Percentiles rank a stretch among this genome's conserved stretches.
Conservation (phyloP, 1,140 invertebrate species). For the Brachionus paranguensis region DNA sequence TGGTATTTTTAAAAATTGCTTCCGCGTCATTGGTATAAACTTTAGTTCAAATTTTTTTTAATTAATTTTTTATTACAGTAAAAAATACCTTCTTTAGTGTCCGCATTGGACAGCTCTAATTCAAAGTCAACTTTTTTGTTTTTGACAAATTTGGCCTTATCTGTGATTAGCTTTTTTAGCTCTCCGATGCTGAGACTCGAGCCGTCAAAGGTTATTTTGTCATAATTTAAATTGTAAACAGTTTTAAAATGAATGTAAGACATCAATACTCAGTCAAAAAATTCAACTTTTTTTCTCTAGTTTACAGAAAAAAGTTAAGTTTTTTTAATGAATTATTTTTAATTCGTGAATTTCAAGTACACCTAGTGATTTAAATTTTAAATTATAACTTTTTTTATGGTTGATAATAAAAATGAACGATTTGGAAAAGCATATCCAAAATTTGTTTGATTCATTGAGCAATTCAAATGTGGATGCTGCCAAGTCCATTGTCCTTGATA, state of each 20-base stretch:
- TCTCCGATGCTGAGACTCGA: neutral
- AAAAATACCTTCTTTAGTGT: neutral
- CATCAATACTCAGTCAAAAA: neutral
- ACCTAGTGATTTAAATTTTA: neutral
- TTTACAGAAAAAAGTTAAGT: slow-evolving; percentile 27
- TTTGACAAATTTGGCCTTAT: slow-evolving; percentile 23
- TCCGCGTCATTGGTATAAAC: neutral
- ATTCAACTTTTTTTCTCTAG: neutral
- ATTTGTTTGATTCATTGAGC: neutral
- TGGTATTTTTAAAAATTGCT: neutral
- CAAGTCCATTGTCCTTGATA: slow-evolving; percentile 1
- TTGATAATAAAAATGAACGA: neutral
- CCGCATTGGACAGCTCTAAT: slow-evolving; percentile 24
- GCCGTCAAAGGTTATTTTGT: slow-evolving; percentile 35
- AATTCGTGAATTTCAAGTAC: neutral
- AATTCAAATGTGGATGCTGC: neutral
- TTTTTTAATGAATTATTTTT: neutral
- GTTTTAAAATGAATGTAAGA: slow-evolving; percentile 37
- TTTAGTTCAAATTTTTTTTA: neutral
- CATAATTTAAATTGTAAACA: slow-evolving; percentile 36
- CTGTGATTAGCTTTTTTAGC: slow-evolving; percentile 26
- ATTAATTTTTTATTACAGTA: no score
- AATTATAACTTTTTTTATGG: neutral
- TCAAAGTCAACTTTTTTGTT: slow-evolving; percentile 32
- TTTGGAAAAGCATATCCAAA: slow-evolving; percentile 13